Percentiles rank a stretch among this genome's conserved stretches.
Evolutionary conservation across 92 coral and sea anemone species (phyloP).

Genomic region (Heteractis magnifica): DNA sequence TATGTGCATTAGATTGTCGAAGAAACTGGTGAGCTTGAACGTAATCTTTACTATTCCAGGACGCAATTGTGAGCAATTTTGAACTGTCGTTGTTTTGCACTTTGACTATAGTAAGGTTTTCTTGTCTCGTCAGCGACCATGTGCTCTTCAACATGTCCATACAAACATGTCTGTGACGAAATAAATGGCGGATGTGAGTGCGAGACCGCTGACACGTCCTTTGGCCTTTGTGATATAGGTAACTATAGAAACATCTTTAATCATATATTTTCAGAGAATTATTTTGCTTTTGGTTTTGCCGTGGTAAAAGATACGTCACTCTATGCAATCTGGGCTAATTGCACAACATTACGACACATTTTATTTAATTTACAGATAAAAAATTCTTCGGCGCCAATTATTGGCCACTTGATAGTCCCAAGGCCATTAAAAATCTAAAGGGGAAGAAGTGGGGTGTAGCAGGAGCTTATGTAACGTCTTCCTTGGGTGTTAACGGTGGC

Average conservation of each 20-base stretch:
- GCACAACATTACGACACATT: neutral
- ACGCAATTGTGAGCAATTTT: neutral
- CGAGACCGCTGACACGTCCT: slow-evolving; percentile 14
- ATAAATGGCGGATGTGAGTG: slow-evolving; percentile 53
- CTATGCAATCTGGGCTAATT: neutral
- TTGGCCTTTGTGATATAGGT: slow-evolving; percentile 49
- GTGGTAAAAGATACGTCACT: no score
- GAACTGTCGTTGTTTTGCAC: neutral
- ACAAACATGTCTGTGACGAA: slow-evolving; percentile 49
- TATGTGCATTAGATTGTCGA: no score
- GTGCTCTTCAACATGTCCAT: slow-evolving; percentile 38
- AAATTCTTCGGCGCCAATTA: slow-evolving; percentile 14
- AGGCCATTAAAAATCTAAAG: slow-evolving; percentile 34
- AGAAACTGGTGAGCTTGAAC: no score
- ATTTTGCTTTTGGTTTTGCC: no score
- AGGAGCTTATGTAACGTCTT: slow-evolving; percentile 20
- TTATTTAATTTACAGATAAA: neutral
- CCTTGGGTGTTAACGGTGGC: slow-evolving; percentile 31
- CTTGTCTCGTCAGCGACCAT: slow-evolving; percentile 29
- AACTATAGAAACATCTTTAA: neutral
- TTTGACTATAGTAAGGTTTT: neutral
- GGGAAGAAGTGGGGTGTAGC: slow-evolving; percentile 41
- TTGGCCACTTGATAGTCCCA: slow-evolving; percentile 59
- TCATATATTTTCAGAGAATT: no score
- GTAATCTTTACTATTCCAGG: no score